These are phyloP conservation scores for Hippocampus abdominalis DNA, from an alignment of 2,113 vertebrate genomes.

Conservation along the genomic window DNA sequence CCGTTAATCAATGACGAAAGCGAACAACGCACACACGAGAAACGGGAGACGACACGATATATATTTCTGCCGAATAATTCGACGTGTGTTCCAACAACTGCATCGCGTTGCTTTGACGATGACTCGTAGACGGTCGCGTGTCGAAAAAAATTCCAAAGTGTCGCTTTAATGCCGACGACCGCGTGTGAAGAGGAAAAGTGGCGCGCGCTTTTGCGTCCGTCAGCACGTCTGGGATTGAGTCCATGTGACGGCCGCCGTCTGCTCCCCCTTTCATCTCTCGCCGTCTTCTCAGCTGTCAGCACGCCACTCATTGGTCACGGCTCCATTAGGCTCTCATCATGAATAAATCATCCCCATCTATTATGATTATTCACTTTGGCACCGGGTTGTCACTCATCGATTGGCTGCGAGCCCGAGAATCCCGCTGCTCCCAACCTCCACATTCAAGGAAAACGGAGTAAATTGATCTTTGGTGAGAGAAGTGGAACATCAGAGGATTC, in stretches of 20 bases:
- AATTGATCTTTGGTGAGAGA: background rate
- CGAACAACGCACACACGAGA: background rate
- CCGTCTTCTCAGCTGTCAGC: background rate
- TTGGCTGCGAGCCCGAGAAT: background rate
- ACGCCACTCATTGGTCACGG: background rate
- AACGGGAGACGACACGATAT: background rate
- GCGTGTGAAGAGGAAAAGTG: no score
- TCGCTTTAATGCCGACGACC: background rate
- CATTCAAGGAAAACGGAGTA: background rate
- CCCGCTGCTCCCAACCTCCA: background rate
- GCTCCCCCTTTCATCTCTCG: background rate
- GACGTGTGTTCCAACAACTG: no score
- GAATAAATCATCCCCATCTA: constrained; percentile 4
- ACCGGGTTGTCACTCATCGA: background rate
- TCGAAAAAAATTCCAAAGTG: no score
- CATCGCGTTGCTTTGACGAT: no score
- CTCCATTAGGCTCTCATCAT: background rate
- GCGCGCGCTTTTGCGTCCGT: background rate
- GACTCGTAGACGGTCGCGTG: no score
- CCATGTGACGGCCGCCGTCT: background rate
- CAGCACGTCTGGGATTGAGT: background rate
- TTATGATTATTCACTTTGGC: constrained; percentile 6
- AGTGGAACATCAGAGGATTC: background rate
- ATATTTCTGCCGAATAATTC: background rate
- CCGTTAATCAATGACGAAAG: background rate